A percentile compares a stretch with the other conserved stretches of the same genome.
Conservation (phyloP, 2,888 invertebrate species). For the Eustalomyia histrio region DNA sequence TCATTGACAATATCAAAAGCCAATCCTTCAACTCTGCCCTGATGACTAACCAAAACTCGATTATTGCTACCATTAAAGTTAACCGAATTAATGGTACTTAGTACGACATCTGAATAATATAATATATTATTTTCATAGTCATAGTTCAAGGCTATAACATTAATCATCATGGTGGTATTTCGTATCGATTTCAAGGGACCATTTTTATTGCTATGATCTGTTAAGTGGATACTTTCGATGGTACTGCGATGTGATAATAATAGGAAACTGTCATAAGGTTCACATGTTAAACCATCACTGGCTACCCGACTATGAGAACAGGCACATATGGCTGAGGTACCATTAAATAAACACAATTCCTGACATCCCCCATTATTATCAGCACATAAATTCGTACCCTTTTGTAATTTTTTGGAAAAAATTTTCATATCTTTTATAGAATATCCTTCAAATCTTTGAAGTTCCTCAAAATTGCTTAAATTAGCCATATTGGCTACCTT, state of each 20-base stretch:
- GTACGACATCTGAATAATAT: slow-evolving; percentile 94
- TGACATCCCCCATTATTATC: slow-evolving; percentile 86
- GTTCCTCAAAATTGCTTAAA: slow-evolving; percentile 81
- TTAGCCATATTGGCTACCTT: slow-evolving; percentile 83
- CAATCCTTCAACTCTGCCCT: slow-evolving; percentile 93
- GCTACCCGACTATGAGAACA: slow-evolving; percentile 91
- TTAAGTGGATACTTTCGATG: slow-evolving; percentile 90
- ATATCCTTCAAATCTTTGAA: slow-evolving; percentile 83
- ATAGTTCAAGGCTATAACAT: slow-evolving; percentile 91
- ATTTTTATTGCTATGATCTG: slow-evolving; percentile 86
- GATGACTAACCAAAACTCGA: slow-evolving; percentile 85
- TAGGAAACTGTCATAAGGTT: slow-evolving; percentile 88
- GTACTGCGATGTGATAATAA: slow-evolving; percentile 90
- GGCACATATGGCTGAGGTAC: slow-evolving; percentile 85
- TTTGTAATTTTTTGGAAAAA: slow-evolving; percentile 81
- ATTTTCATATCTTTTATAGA: slow-evolving; percentile 86
- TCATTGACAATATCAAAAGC: slow-evolving; percentile 86
- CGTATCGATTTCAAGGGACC: slow-evolving; percentile 88
- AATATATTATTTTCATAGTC: slow-evolving; percentile 85
- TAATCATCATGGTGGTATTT: slow-evolving; percentile 87
- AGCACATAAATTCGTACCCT: slow-evolving; percentile 84
- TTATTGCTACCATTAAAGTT: slow-evolving; percentile 89
- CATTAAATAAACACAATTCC: slow-evolving; percentile 89
- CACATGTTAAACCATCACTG: slow-evolving; percentile 84
- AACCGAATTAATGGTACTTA: slow-evolving; percentile 90